Evolutionary conservation across 2,113 vertebrate species (phyloP), one percentile per base, ranked within the genome.

Genomic region (Varanus salvator): DNA sequence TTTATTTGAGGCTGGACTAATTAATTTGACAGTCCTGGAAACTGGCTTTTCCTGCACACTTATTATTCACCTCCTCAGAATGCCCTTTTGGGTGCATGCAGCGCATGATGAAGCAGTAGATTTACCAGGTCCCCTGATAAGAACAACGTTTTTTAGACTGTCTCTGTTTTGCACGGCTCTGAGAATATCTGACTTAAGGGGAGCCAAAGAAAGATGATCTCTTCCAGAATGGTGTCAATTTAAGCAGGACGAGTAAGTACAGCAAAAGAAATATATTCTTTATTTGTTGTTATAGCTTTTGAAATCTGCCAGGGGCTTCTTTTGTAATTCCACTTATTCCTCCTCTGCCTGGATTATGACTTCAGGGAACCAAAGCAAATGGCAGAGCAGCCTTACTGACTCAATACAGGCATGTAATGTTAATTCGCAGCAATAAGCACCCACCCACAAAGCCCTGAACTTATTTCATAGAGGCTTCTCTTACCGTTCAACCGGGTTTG

Each of bases 11-110:
- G 14, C 93, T 92, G 90, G 90, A 95, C 88, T 97, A 97, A 97
- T 97, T 97, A 97, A 95, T 95, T 94, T 97, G 97, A 97, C 96
- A 96, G 95, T 85, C 92, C 92, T 95, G 95, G 96, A 96, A 97
- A 96, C 94, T 97, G 94, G 95, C 93, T 96, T 93, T 96, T 97
- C 95, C 95, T 92, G 91, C 95, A 93, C 94, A 95, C 94, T 97
- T 97, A 96, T 89, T 97, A 95, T 95, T 95, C 94, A 94, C 95
- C 94, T 96, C 93, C 96, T 95, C 91, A 94, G 92, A 96, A 96
- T 95, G 93, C 96, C 95, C 93, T 93, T 88, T 92, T 93, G 97
- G 96, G 92, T 95, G 77, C 52, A 93, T 0, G 2, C 87, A 93
- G 92, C 89, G 94, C 94, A 95, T 44, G 38, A 90, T 90, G 93